Evolutionary conservation across 2,797 vertebrate species (phyloP), one percentile per base, ranked within the genome.

Genomic region (Melanotaenia parkinsoni): DNA sequence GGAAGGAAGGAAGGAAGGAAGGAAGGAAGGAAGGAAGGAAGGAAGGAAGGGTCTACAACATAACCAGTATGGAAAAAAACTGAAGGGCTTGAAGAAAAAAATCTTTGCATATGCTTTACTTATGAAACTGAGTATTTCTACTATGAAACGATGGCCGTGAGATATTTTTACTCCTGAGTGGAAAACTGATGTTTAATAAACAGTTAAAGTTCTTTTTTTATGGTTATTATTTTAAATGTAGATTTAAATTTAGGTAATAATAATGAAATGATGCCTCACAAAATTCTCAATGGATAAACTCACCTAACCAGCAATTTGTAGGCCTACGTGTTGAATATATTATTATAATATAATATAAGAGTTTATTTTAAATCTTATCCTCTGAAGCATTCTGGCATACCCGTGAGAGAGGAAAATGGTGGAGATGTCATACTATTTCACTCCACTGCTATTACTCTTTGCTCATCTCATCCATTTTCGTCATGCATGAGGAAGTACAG

Each of bases 391-490:
- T 38, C 16, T 51, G 51, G 51, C 30, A 24, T 16, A 30, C 13
- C 1, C 53, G 20, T 38, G 24, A 22, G 26, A 58, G 5, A 14
- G 43, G 18, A 9, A 59, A 60, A 32, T 53, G 20, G 56, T 30
- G 5, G 43, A 12, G 13, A 50, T 53, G 33, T 60, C 43, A 53
- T 28, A 47, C 37, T 3, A 22, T 8, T 51, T 57, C 56, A 24
- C 43, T 50, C 65, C 56, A 58, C 45, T 14, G 58, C 18, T 11
- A 38, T 64, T 58, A 5, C 37, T 47, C 30, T 38, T 54, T 58
- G 53, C 63, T 73, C 54, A 12, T 32, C 43, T 59, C 70, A 51
- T 73, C 26, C 61, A 38, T 64, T 64, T 64, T 50, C 38, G 11
- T 58, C 62, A 58, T 58, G 70, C 61, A 64, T 45, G 38, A 58